phyloP scores from a whole-genome alignment of 2,888 invertebrate genomes.

The Schrankia costaestrigalis region DNA sequence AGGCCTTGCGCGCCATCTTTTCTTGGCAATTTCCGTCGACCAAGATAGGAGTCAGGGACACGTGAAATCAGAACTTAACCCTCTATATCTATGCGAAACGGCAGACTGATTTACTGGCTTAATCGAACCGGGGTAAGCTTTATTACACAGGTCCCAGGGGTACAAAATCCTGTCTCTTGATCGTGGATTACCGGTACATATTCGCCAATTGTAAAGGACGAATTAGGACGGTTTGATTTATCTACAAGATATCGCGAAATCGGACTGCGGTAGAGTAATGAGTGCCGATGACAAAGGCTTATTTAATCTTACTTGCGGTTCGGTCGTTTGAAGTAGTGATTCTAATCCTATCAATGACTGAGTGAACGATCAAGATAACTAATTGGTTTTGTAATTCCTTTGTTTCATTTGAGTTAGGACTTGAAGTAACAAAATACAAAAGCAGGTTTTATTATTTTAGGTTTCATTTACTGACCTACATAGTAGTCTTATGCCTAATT shows the following conservation, averaged over 20 bases:
- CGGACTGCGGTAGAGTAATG: conserved; percentile 6
- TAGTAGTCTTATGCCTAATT: too few relatives aligned
- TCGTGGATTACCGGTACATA: conserved; percentile 37
- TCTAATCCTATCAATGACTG: conserved; percentile 4
- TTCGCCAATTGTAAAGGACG: conserved; percentile 38
- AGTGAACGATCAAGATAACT: not conserved
- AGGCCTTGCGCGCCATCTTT: conserved; percentile 54
- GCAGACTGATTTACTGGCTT: conserved; percentile 67
- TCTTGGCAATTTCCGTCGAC: conserved; percentile 67
- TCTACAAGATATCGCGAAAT: conserved; percentile 15
- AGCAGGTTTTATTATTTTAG: too few relatives aligned
- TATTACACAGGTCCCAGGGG: conserved; percentile 50
- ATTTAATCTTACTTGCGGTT: conserved; percentile 8
- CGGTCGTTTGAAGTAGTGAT: conserved; percentile 4
- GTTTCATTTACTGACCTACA: too few relatives aligned
- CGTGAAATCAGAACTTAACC: conserved; percentile 72
- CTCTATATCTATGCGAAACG: conserved; percentile 63
- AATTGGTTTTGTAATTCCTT: too few relatives aligned
- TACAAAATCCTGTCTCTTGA: conserved; percentile 40
- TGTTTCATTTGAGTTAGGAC: too few relatives aligned
- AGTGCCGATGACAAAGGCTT: conserved; percentile 17
- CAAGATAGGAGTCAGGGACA: conserved; percentile 61
- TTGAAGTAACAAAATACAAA: too few relatives aligned
- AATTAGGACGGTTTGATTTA: conserved; percentile 43
- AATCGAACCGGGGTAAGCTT: conserved; percentile 60